These are phyloP conservation scores for Drosophila meridionalis DNA, from an alignment of 2,888 invertebrate genomes.

Conservation along the genomic window DNA sequence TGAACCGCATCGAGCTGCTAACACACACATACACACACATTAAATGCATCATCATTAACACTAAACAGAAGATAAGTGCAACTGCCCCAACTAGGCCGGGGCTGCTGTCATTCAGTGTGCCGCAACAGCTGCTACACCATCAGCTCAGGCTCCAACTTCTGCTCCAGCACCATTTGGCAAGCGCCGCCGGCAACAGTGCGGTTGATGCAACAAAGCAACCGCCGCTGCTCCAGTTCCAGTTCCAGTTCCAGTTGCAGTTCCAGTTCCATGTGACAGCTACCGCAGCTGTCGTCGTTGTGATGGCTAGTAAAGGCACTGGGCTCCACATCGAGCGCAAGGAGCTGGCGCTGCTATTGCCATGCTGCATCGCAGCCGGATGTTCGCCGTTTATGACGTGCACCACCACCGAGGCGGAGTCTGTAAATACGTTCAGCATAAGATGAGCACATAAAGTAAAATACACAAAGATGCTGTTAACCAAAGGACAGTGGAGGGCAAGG, in stretches of 20 bases:
- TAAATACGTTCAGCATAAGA: slow-evolving; percentile 27
- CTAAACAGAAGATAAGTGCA: slow-evolving; percentile 61
- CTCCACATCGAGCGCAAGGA: slow-evolving; percentile 60
- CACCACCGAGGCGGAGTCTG: slow-evolving; percentile 92
- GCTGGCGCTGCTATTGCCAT: slow-evolving; percentile 85
- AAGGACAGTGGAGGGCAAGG: not conserved
- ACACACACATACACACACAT: slow-evolving; percentile 59
- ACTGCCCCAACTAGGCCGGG: slow-evolving; percentile 75
- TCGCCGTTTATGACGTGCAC: slow-evolving; percentile 93
- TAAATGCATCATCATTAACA: slow-evolving; percentile 71
- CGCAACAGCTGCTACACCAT: slow-evolving; percentile 45
- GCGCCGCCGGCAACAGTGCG: slow-evolving; percentile 34
- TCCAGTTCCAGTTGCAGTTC: slow-evolving; percentile 40
- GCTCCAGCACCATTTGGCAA: slow-evolving; percentile 33
- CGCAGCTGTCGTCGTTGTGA: slow-evolving; percentile 61
- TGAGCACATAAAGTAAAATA: slow-evolving; percentile 19
- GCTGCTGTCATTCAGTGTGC: slow-evolving; percentile 51
- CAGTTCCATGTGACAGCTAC: slow-evolving; percentile 69
- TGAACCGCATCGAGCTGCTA: slow-evolving; percentile 30
- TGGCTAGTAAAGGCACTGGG: slow-evolving; percentile 72
- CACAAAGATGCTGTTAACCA: slow-evolving; percentile 21
- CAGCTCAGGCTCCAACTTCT: slow-evolving; percentile 53
- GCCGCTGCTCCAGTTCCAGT: slow-evolving; percentile 59
- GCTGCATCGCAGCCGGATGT: slow-evolving; percentile 89
- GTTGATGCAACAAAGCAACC: slow-evolving; percentile 43